A percentile compares a stretch with the other conserved stretches of the same genome.
These are phyloP conservation scores for Lophochroa leadbeateri DNA, from an alignment of 2,113 vertebrate genomes.

Conservation along the genomic window DNA sequence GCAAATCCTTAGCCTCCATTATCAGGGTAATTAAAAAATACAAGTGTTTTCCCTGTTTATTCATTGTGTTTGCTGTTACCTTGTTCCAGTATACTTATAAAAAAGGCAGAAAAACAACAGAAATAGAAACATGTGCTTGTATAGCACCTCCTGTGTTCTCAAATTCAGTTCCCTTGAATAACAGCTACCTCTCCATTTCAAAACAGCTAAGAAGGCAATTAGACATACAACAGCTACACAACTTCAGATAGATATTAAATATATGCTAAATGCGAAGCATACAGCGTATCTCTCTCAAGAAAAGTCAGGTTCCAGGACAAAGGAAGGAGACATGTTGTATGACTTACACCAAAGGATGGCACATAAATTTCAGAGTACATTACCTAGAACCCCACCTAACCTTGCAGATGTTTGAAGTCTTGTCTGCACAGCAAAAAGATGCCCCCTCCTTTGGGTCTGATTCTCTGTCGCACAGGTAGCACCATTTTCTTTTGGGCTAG, in stretches of 20 bases:
- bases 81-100: background rate
- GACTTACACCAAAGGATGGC: background rate
- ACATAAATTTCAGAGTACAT: background rate
- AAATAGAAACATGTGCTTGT: background rate
- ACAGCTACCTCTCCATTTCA: background rate
- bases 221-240: background rate
- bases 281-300: background rate
- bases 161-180: background rate
- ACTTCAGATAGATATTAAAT: accelerated
- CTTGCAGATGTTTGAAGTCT: background rate
- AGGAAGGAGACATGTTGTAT: background rate
- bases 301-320: background rate
- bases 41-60: background rate
- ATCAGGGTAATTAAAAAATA: background rate
- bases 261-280: background rate
- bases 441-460: background rate
- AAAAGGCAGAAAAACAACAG: background rate
- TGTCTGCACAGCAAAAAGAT: background rate
- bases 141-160: background rate
- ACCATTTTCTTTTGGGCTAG: background rate
- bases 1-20: background rate
- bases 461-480: background rate
- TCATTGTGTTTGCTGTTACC: background rate
- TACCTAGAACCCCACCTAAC: background rate
- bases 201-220: background rate